Evolutionary conservation across 2,113 vertebrate genomes (phyloP).

Genomic region (Nannobrachium achirus): DNA sequence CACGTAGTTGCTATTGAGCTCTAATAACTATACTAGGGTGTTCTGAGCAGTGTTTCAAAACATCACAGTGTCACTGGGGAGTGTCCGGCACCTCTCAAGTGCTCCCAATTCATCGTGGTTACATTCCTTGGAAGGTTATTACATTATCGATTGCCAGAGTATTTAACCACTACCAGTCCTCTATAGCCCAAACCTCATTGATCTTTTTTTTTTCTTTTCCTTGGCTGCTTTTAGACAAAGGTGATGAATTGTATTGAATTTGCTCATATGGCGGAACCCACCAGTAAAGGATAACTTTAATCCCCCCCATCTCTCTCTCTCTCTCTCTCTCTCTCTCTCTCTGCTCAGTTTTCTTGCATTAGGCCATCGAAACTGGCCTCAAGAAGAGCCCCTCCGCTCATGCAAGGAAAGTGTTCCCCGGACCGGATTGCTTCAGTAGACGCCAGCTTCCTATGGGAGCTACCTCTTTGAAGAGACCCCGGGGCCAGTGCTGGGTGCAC

Average conservation of each 20-base stretch:
- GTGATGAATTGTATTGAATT: constrained; percentile 62
- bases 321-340: background rate
- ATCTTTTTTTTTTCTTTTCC: constrained; percentile 77
- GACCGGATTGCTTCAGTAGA: background rate
- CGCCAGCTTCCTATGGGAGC: background rate
- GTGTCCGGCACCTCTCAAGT: background rate
- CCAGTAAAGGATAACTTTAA: constrained; percentile 50
- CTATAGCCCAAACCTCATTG: constrained; percentile 68
- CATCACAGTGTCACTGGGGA: background rate
- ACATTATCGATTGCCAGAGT: constrained; percentile 73
- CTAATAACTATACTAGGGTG: background rate
- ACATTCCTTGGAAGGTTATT: constrained; percentile 66
- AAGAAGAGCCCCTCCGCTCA: constrained; percentile 3
- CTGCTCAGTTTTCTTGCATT: background rate
- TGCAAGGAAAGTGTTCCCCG: constrained; percentile 18
- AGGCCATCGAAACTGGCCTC: constrained; percentile 7
- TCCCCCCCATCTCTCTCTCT: constrained; percentile 13
- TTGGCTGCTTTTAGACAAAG: constrained; percentile 50
- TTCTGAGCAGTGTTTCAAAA: background rate
- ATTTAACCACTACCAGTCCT: constrained; percentile 69
- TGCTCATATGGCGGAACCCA: constrained; percentile 46
- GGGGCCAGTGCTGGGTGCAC: constrained; percentile 7
- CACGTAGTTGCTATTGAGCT: too few relatives aligned
- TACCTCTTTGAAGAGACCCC: constrained; percentile 21
- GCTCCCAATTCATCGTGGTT: constrained; percentile 34